Conservation (phyloP, 2,113 vertebrate species). For the Podilymbus podiceps region DNA sequence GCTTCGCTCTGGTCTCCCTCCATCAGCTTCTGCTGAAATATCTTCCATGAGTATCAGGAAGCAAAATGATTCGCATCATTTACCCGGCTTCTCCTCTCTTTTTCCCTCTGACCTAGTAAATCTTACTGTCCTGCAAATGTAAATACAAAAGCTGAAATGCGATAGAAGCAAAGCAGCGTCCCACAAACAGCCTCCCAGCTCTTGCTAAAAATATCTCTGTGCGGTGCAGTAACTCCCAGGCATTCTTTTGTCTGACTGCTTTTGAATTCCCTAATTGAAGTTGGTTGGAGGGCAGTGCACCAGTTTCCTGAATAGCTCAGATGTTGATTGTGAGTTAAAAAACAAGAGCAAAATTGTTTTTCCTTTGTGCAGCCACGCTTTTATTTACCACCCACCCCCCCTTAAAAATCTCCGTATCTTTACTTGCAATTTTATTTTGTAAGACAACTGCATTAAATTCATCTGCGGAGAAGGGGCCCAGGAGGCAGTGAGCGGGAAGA, state of each 20-base stretch:
- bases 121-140: background rate
- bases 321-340: constrained; percentile 44
- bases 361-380: background rate
- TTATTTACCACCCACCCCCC: background rate
- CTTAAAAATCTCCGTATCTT: background rate
- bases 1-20: background rate
- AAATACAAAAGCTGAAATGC: background rate
- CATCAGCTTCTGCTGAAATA: background rate
- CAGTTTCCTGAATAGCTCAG: constrained; percentile 36
- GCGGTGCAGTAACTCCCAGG: constrained; percentile 62
- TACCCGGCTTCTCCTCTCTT: background rate
- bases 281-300: constrained; percentile 44
- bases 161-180: background rate
- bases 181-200: constrained; percentile 33
- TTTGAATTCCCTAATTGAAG: constrained; percentile 54
- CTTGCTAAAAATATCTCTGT: constrained; percentile 59
- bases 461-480: background rate
- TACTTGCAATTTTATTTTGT: background rate
- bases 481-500: background rate
- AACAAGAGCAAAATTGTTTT: constrained; percentile 40
- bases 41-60: background rate
- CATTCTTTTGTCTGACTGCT: constrained; percentile 66
- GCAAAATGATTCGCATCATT: background rate
- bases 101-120: constrained; percentile 8
- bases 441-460: background rate